Conservation (phyloP, 2,113 vertebrate species). For the Pandion haliaetus region DNA sequence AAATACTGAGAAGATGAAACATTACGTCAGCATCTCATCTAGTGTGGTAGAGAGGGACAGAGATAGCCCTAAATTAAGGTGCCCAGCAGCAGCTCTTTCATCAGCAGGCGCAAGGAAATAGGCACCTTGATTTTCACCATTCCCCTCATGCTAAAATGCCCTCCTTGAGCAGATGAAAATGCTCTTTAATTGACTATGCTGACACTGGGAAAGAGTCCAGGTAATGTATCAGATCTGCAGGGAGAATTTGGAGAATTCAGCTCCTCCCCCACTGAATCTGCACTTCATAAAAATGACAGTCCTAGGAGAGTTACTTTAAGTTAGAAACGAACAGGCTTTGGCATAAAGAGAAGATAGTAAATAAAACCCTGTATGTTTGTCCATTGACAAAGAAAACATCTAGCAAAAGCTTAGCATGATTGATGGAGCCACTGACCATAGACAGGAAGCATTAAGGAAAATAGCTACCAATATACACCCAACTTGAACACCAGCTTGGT, state of each 20-base stretch:
- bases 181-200: background rate
- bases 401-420: background rate
- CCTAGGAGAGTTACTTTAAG: background rate
- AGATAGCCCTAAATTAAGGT: background rate
- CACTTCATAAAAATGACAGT: background rate
- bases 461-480: background rate
- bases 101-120: background rate
- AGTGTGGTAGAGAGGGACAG: background rate
- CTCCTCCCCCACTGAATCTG: background rate
- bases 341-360: background rate
- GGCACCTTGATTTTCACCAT: rapidly evolving
- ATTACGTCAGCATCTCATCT: background rate
- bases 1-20: background rate
- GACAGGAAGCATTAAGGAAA: background rate
- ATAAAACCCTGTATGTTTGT: background rate
- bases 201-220: background rate
- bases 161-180: background rate
- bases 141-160: background rate
- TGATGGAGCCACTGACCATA: background rate
- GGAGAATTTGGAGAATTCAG: background rate
- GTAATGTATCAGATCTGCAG: background rate
- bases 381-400: background rate
- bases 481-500: background rate
- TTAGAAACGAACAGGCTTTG: background rate
- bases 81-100: background rate